Conservation (phyloP, 2,797 vertebrate genomes). For the Mormyrus proboscirostris region DNA sequence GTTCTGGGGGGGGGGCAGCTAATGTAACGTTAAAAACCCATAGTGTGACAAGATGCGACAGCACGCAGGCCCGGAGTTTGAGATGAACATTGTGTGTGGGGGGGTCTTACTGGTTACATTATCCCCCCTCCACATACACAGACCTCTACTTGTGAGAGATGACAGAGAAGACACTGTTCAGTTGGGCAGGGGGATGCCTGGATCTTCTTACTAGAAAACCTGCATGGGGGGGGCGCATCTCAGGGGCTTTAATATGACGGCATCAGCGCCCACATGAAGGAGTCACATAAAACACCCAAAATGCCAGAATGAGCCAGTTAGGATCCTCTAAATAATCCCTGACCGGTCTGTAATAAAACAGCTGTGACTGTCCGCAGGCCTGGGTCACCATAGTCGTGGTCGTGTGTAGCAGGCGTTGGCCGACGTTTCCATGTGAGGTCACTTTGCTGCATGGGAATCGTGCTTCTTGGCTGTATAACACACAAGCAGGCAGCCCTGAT, state of each 20-base stretch:
- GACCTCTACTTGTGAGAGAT: background rate
- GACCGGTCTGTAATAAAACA: conserved; percentile 26
- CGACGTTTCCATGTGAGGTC: conserved; percentile 49
- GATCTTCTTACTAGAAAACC: background rate
- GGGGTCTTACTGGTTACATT: background rate
- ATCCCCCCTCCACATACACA: background rate
- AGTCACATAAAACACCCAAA: background rate
- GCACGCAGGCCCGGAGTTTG: background rate
- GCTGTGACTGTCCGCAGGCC: conserved; percentile 17
- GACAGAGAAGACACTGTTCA: background rate
- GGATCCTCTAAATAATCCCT: conserved; percentile 12
- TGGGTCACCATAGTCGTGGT: conserved; percentile 22
- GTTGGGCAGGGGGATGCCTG: background rate
- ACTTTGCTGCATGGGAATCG: conserved; percentile 53
- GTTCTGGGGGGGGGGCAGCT: background rate
- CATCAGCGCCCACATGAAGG: background rate
- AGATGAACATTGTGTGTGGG: background rate
- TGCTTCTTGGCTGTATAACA: conserved; percentile 58
- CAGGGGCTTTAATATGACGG: background rate
- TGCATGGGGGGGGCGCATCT: background rate
- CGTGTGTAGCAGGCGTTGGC: conserved; percentile 28
- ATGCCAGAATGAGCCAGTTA: background rate
- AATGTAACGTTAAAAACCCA: background rate
- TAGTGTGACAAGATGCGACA: background rate
- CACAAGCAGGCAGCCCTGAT: conserved; percentile 54